Evolutionary conservation across 2,113 vertebrate genomes (phyloP).

Genomic region (Sturnira hondurensis): DNA sequence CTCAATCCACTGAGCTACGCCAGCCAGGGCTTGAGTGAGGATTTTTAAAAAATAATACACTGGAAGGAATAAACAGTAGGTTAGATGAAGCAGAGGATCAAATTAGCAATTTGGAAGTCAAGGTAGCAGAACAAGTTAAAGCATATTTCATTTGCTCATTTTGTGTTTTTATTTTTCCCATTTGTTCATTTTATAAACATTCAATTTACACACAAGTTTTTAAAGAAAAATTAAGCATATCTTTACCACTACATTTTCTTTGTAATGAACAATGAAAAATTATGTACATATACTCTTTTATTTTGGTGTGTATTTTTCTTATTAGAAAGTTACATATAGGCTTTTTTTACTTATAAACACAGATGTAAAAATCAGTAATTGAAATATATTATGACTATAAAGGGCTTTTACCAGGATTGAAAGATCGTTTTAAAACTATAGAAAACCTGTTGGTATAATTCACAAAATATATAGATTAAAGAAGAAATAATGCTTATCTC

Average conservation of each 20-base stretch:
- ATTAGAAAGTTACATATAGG: not conserved
- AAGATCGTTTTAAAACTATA: constrained; percentile 6
- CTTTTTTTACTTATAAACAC: not conserved
- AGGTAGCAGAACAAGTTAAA: not conserved
- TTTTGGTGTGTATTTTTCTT: not conserved
- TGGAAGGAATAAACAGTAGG: too few relatives aligned
- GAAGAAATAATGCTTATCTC: not conserved
- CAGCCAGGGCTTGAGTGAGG: too few relatives aligned
- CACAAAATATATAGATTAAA: not conserved
- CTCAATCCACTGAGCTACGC: too few relatives aligned
- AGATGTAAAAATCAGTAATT: not conserved
- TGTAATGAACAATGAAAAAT: not conserved
- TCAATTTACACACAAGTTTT: not conserved
- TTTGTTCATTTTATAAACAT: not conserved
- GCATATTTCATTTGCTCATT: not conserved
- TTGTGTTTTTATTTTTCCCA: not conserved
- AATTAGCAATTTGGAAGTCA: too few relatives aligned
- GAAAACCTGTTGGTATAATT: not conserved
- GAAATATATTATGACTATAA: not conserved
- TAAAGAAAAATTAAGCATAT: not conserved
- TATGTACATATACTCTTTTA: not conserved
- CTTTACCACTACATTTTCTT: not conserved
- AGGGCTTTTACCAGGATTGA: not conserved
- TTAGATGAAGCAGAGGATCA: too few relatives aligned
- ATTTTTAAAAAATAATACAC: too few relatives aligned